Evolutionary conservation across 1,140 invertebrate species (phyloP), one percentile per base, ranked within the genome.

Genomic region (Halictus rubicundus): DNA sequence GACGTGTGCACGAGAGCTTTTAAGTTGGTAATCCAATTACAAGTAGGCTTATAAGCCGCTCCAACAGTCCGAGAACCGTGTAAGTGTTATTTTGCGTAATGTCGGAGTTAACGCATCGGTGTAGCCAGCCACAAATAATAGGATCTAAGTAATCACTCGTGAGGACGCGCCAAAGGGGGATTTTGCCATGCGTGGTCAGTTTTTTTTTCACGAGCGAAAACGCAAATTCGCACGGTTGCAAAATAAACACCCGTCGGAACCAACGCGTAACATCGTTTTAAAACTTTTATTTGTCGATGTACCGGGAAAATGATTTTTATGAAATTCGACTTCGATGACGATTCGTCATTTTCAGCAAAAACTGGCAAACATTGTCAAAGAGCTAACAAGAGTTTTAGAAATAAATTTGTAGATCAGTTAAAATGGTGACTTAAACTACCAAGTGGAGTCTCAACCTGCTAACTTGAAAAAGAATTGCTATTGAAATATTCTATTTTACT

Each of bases 21-120:
- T 77, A 78, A 84, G 73, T 78, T 74, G 42, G 78, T 85, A 85
- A 85, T 85, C 83, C 84, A 85, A 85, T 85, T 84, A 81, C 74
- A 71, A 85, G 78, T 52, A 74, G 64, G 83, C 83, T 75, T 59
- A 77, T 82, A 78, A 74, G 69, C 65, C 37, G 25, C 63, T 64
- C 25, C 78, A 32, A 59, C 42, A 60, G 64, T 73, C 63, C 16
- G 69, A 71, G 64, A 61, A 72, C 65, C 68, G 73, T 85, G 65
- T 23, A 73, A 78, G 70, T 76, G 68, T 83, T 71, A 68, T 61
- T 76, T 42, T 59, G 25, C 72, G 68, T 85, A 78, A 81, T 78
- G 64, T 60, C 37, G 42, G 68, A 57, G 77, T 78, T 72, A 86
- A 85, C 68, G 69, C 57, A 57, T 75, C 52, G 61, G 61, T 61